A percentile compares a stretch with the other conserved stretches of the same genome.
phyloP scores from a whole-genome alignment of 2,888 invertebrate species.

The Lamellibrachia columna region DNA sequence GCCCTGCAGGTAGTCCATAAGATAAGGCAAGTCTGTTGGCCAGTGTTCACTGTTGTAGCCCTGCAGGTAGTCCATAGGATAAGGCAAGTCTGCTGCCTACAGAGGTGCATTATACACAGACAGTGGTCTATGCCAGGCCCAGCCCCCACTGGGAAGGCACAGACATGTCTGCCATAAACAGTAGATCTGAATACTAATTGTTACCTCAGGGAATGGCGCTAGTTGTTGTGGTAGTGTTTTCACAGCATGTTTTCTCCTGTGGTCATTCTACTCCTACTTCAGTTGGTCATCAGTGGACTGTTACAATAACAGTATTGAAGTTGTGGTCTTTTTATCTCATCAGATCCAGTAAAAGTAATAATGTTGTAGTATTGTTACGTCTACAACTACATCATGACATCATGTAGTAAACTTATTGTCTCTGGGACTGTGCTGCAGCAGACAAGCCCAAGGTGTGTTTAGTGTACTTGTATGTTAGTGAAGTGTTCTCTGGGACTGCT shows the following conservation, averaged over 20 bases:
- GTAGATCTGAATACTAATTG: not conserved
- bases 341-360: not conserved
- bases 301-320: not conserved
- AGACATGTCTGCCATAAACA: not conserved
- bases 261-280: not conserved
- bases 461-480: too few species aligned
- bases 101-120: too few species aligned
- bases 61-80: too few species aligned
- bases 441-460: too few species aligned
- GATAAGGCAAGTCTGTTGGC: too few species aligned
- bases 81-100: too few species aligned
- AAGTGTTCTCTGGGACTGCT: too few species aligned
- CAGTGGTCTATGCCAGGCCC: not conserved
- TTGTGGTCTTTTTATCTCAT: not conserved
- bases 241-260: not conserved
- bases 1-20: too few species aligned
- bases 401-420: too few species aligned
- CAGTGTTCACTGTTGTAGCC: too few species aligned
- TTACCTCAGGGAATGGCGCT: not conserved
- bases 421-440: too few species aligned
- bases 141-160: not conserved
- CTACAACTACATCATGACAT: too few species aligned
- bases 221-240: not conserved
- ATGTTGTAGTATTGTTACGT: not conserved
- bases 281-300: not conserved